A percentile compares a stretch with the other conserved stretches of the same genome.
phyloP scores from a whole-genome alignment of 2,113 vertebrate species.

The Diadophis punctatus region DNA sequence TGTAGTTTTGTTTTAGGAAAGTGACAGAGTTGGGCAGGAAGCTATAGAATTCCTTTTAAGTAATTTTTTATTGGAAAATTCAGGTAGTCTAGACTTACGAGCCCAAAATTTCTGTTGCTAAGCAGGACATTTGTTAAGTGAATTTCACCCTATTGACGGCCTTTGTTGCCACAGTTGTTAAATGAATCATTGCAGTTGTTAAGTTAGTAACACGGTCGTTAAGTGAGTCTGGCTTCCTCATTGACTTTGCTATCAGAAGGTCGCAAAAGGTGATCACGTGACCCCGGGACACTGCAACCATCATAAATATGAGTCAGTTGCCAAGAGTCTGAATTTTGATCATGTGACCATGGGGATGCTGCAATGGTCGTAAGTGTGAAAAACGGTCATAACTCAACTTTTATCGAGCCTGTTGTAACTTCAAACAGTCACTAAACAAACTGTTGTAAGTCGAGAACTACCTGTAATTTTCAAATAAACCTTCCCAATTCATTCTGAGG shows the following conservation, averaged over 20 bases:
- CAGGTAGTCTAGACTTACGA: not conserved
- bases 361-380: not conserved
- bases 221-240: not conserved
- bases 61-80: not conserved
- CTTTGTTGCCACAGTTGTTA: not conserved
- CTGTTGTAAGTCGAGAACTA: not conserved
- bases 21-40: not conserved
- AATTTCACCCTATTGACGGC: not conserved
- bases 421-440: not conserved
- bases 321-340: not conserved
- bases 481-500: not conserved
- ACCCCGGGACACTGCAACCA: not conserved
- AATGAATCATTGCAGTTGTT: not conserved
- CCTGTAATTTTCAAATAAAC: not conserved
- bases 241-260: not conserved
- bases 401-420: not conserved
- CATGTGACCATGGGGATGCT: not conserved
- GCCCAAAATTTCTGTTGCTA: not conserved
- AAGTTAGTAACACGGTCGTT: not conserved
- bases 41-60: not conserved
- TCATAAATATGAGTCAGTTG: not conserved
- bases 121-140: not conserved
- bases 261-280: not conserved
- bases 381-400: not conserved
- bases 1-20: not conserved